A percentile compares a stretch with the other conserved stretches of the same genome.
These are phyloP conservation scores for Nephrotoma flavescens DNA, from an alignment of 2,888 invertebrate species.

Conservation along the genomic window DNA sequence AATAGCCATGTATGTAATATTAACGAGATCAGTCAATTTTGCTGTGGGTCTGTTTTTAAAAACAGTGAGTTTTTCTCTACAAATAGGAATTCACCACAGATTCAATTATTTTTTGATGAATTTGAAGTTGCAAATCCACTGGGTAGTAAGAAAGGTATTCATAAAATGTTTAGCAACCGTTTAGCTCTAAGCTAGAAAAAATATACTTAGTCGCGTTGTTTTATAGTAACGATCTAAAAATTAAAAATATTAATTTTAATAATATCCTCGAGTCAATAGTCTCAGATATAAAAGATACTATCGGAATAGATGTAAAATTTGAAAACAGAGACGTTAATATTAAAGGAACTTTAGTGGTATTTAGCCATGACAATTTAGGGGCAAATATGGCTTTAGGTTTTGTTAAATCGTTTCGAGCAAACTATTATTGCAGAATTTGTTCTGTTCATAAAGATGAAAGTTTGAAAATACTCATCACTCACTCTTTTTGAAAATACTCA, in stretches of 20 bases:
- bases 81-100: neutral
- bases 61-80: neutral
- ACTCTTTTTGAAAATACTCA: neutral
- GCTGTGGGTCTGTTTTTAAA: no score
- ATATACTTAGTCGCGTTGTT: slow-evolving; percentile 11
- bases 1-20: neutral
- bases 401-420: slow-evolving; percentile 12
- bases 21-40: neutral
- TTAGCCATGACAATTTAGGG: no score
- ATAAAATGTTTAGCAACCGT: slow-evolving; percentile 14
- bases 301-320: neutral
- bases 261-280: no score
- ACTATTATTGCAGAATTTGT: slow-evolving; percentile 14
- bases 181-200: slow-evolving; percentile 8
- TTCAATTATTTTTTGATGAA: slow-evolving; percentile 14
- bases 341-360: no score
- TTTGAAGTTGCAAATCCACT: slow-evolving; percentile 14
- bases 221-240: slow-evolving; percentile 11
- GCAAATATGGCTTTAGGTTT: slow-evolving; percentile 10
- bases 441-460: neutral
- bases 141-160: slow-evolving; percentile 12
- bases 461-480: neutral
- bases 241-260: neutral
- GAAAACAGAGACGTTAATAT: neutral
- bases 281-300: neutral